Evolutionary conservation across 2,888 invertebrate genomes (phyloP).

Genomic region (Melikaiella ostensackeni): DNA sequence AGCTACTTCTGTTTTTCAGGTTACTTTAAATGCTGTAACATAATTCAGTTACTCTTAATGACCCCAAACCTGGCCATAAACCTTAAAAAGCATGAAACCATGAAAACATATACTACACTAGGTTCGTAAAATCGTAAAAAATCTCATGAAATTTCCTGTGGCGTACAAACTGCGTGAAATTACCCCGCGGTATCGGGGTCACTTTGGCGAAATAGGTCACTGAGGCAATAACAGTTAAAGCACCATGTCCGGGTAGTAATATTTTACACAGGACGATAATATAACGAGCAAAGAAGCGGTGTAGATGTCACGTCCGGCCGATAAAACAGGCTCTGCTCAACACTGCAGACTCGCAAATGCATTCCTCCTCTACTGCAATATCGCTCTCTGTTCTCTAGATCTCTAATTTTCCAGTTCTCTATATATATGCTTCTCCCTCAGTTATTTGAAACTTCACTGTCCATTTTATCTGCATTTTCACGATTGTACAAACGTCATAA

Average conservation of each 20-base stretch:
- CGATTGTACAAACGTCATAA: neutral
- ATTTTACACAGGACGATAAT: slow-evolving; percentile 41
- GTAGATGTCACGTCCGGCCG: slow-evolving; percentile 31
- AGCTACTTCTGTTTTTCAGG: no score
- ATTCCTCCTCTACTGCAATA: slow-evolving; percentile 15
- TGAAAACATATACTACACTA: neutral
- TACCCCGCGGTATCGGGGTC: slow-evolving; percentile 44
- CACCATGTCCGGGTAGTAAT: slow-evolving; percentile 52
- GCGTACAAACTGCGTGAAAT: neutral
- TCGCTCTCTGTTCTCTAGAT: neutral
- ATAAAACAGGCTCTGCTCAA: slow-evolving; percentile 19
- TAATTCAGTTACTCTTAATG: neutral
- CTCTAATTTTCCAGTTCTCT: neutral
- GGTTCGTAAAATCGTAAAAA: slow-evolving; percentile 21
- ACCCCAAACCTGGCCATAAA: neutral
- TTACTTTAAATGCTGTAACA: no score
- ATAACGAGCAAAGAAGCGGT: slow-evolving; percentile 24
- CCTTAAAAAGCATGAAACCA: neutral
- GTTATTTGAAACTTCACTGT: neutral
- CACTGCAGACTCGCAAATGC: neutral
- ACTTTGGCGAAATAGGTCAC: slow-evolving; percentile 48
- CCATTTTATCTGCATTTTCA: neutral
- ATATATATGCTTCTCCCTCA: neutral
- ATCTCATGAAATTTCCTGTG: slow-evolving; percentile 25
- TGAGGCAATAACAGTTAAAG: slow-evolving; percentile 50